Evolutionary conservation across 1,140 invertebrate species (phyloP).

Genomic region (Philopotamus ludificatus): DNA sequence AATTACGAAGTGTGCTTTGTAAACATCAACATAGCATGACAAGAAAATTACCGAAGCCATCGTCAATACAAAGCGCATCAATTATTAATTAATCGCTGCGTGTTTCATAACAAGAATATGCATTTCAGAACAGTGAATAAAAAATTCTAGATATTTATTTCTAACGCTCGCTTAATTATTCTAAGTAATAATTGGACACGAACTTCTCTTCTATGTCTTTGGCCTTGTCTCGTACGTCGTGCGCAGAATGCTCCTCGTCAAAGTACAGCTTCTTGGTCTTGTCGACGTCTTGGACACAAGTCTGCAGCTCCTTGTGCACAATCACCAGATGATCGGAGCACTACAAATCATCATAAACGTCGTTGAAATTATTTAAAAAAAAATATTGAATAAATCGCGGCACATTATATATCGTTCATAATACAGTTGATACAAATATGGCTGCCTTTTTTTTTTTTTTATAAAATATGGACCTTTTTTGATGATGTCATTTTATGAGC

Average conservation of each 20-base stretch:
- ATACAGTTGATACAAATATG: no score
- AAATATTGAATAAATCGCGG: background rate
- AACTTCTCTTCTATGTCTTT: constrained; percentile 96
- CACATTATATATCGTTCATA: background rate
- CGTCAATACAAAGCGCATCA: no score
- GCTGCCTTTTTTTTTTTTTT: no score
- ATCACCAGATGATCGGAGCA: constrained; percentile 80
- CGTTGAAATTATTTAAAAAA: background rate
- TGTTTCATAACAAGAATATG: no score
- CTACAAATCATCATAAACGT: constrained; percentile 54
- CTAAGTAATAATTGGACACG: constrained; percentile 44
- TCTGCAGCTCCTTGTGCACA: constrained; percentile 88
- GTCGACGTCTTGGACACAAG: constrained; percentile 85
- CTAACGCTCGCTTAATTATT: no score
- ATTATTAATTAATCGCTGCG: no score
- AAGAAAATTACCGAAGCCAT: no score
- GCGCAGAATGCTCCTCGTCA: constrained; percentile 91
- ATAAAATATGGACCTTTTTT: constrained; percentile 77
- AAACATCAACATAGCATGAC: no score
- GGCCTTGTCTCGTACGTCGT: constrained; percentile 92
- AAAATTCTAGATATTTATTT: no score
- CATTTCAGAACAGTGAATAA: no score
- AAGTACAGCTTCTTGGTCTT: constrained; percentile 94
- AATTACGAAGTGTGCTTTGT: no score
- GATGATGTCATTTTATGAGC: constrained; percentile 81